Base-by-base conservation (phyloP, 2,888 invertebrate species). In the Rambutsinella grinnellia region DNA sequence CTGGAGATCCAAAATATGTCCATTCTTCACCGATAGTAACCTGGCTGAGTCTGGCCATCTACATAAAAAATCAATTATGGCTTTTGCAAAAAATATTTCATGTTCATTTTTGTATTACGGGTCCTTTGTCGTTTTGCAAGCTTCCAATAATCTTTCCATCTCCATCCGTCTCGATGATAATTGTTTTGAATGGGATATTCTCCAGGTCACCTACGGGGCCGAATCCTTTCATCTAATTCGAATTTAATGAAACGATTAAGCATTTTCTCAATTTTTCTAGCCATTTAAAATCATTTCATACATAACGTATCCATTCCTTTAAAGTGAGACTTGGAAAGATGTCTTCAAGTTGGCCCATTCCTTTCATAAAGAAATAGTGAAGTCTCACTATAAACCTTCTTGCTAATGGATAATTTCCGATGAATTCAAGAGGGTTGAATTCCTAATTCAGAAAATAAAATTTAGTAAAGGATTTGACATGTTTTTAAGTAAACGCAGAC, bases 91-190 rank as follows among this genome's bases (percentile, higher is more conserved):
- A 93, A 88, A n/a, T n/a, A n/a, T n/a, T n/a, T n/a, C n/a, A n/a
- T n/a, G n/a, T n/a, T n/a, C n/a, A n/a, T n/a, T 13, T 44, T 10
- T n/a, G 6, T 49, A 80, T 66, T 1, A 92, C 83, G n/a, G 89
- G 88, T 36, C 87, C 88, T 84, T 93, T 91, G 0, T 88, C 89
- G 53, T 90, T 90, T 84, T 91, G 92, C 79, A 92, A 88, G 3
- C 90, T 90, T 24, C 92, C 92, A 3, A 93, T 85, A 78, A 94
- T 90, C 77, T 92, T 90, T 17, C 94, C 95, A 82, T 89, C 89
- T 88, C 90, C 90, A 84, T 93, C 91, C 0, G 93, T 84, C 84
- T 92, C 91, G 46, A 93, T 82, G 49, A 93, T 86, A 0, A 91
- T 91, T 2, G 89, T 85, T 66, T 89, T 86, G 36, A 87, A 86